These are phyloP conservation scores for Matsumyia berberina DNA, from an alignment of 2,888 invertebrate genomes.

Conservation along the genomic window DNA sequence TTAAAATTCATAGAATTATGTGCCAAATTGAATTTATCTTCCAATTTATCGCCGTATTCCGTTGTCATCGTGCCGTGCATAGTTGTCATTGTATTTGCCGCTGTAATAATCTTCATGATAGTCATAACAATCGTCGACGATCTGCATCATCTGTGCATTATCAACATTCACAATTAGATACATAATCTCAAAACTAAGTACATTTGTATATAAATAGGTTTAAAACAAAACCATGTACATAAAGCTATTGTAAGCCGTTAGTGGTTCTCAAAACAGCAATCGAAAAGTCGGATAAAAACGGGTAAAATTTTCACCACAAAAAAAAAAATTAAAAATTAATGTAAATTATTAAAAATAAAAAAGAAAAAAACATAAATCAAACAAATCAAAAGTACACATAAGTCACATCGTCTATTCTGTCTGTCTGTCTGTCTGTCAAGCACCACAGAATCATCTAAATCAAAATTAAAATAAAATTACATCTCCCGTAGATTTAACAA, in stretches of 20 bases:
- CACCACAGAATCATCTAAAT: constrained; percentile 36
- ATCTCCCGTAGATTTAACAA: constrained; percentile 2
- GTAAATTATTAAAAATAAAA: background rate
- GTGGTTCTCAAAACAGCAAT: constrained; percentile 58
- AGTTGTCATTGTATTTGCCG: constrained; percentile 65
- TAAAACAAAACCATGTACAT: constrained; percentile 55
- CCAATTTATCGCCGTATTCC: constrained; percentile 69
- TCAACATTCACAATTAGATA: constrained; percentile 45
- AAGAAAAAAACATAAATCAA: background rate
- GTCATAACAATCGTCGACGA: constrained; percentile 38
- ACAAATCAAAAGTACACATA: constrained; percentile 32
- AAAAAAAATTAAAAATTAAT: constrained; percentile 25
- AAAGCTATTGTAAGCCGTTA: constrained; percentile 56
- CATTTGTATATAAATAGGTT: constrained; percentile 46
- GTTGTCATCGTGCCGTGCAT: constrained; percentile 62
- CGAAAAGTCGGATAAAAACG: constrained; percentile 76
- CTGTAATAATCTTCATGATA: constrained; percentile 47
- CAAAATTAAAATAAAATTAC: constrained; percentile 33
- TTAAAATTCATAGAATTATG: constrained; percentile 61
- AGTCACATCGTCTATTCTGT: constrained; percentile 8
- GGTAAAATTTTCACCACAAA: constrained; percentile 56
- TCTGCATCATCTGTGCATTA: constrained; percentile 32
- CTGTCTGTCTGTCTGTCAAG: constrained; percentile 7
- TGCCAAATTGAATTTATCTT: constrained; percentile 73
- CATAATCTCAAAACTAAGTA: constrained; percentile 32